phyloP scores from a whole-genome alignment of 1,140 invertebrate species.

The Zaprionus vittiger region DNA sequence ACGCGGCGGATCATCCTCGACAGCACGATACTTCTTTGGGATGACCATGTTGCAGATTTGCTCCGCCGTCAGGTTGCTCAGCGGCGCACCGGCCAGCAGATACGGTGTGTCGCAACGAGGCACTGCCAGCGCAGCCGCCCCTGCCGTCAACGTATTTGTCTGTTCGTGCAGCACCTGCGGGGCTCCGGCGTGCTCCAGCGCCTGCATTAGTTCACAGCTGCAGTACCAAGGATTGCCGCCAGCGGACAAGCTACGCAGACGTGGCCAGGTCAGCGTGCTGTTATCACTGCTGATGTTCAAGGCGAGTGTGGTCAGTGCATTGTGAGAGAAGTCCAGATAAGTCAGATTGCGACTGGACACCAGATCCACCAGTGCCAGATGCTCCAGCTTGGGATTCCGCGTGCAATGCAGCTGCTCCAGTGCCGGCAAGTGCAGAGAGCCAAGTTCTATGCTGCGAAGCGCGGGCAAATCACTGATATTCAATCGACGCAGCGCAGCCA shows the following conservation, averaged over 20 bases:
- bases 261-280: constrained; percentile 51
- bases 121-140: constrained; percentile 11
- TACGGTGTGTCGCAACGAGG: constrained; percentile 77
- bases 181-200: constrained; percentile 54
- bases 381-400: constrained; percentile 67
- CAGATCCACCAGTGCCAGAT: constrained; percentile 60
- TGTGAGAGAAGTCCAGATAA: constrained; percentile 83
- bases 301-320: constrained; percentile 85
- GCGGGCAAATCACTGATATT: constrained; percentile 86
- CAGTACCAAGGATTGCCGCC: constrained; percentile 87
- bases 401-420: constrained; percentile 68
- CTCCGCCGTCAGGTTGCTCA: constrained; percentile 69
- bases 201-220: constrained; percentile 84
- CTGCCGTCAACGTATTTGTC: background rate
- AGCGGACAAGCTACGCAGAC: constrained; percentile 85
- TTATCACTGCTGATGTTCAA: constrained; percentile 40
- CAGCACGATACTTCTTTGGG: constrained; percentile 68
- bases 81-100: constrained; percentile 57
- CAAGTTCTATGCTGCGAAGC: constrained; percentile 85
- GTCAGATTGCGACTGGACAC: constrained; percentile 56
- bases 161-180: constrained; percentile 30
- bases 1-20: constrained; percentile 75
- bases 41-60: constrained; percentile 71
- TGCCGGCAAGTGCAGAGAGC: constrained; percentile 85
- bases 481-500: constrained; percentile 85